phyloP scores from a whole-genome alignment of 2,113 vertebrate species.

The human (Homo sapiens) region GRCh38 chr3:54677001-54677500 shows the following conservation, averaged over 20 bases:
- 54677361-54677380: constrained; percentile 30
- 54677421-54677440: not conserved
- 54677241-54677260: not conserved
- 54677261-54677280: not conserved
- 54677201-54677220: not conserved
- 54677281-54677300: not conserved
- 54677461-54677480: constrained; percentile 46
- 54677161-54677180: not conserved
- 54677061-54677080: not conserved
- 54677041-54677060: not conserved
- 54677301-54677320: not conserved
- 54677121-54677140: not conserved
- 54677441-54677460: not conserved
- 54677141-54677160: not conserved
- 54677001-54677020: not conserved
- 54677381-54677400: constrained; percentile 43
- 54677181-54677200: not conserved
- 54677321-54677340: not conserved
- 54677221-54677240: not conserved
- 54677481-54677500: not conserved
- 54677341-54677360: not conserved
- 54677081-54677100: not conserved
- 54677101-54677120: not conserved
- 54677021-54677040: not conserved
- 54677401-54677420: not conserved